A percentile compares a stretch with the other conserved stretches of the same genome.
Evolutionary conservation across 2,888 invertebrate genomes (phyloP).

Genomic region (Agrotis clavis): DNA sequence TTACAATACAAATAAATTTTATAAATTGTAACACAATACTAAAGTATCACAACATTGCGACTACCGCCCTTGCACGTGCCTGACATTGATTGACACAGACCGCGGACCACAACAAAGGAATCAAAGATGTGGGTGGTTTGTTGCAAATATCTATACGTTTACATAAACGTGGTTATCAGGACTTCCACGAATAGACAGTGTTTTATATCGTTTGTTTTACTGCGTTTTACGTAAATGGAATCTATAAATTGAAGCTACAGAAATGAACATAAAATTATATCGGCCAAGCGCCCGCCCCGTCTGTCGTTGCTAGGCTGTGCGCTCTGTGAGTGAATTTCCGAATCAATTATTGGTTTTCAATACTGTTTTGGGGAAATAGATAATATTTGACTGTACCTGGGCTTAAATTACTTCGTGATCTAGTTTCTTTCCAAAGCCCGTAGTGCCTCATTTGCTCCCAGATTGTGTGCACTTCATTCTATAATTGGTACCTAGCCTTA

Average conservation of each 20-base stretch:
- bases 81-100: slow-evolving; percentile 14
- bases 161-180: slow-evolving; percentile 4
- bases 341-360: slow-evolving; percentile 8
- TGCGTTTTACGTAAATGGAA: neutral
- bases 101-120: slow-evolving; percentile 46
- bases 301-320: neutral
- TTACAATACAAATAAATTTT: slow-evolving; percentile 9
- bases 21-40: neutral
- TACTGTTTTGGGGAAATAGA: neutral
- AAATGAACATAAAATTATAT: slow-evolving; percentile 1
- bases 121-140: neutral
- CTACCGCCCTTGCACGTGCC: slow-evolving; percentile 34
- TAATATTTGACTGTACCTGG: neutral
- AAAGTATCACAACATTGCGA: slow-evolving; percentile 25
- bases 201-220: neutral
- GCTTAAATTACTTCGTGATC: neutral
- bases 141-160: neutral
- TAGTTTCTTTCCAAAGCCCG: neutral
- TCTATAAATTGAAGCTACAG: neutral
- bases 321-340: neutral
- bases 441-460: neutral
- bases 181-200: slow-evolving; percentile 1
- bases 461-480: neutral
- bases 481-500: too few species aligned
- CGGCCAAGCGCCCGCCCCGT: neutral